Conservation (phyloP, 2,113 vertebrate species). For the Polyodon spathula region DNA sequence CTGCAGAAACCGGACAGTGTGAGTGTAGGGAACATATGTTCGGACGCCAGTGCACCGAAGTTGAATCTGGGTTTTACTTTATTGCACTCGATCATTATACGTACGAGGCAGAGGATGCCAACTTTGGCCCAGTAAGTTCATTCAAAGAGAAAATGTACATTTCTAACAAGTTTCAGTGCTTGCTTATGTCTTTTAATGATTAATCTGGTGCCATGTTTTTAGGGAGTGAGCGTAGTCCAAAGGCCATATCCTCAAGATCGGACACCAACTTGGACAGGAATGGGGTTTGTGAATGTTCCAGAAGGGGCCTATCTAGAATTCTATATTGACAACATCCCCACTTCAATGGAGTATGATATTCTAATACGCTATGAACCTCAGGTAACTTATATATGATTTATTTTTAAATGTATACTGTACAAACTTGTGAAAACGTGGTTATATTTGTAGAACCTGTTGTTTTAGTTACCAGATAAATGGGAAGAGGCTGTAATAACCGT, state of each 20-base stretch:
- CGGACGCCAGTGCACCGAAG: constrained; percentile 80
- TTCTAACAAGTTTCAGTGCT: not conserved
- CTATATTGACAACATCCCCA: constrained; percentile 79
- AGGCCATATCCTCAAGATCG: constrained; percentile 73
- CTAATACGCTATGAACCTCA: constrained; percentile 91
- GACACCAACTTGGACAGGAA: constrained; percentile 85
- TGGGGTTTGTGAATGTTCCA: constrained; percentile 81
- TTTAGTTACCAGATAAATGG: constrained; percentile 87
- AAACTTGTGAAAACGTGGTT: not conserved
- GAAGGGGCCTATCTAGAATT: constrained; percentile 88
- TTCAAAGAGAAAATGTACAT: not conserved
- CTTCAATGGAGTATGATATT: constrained; percentile 92
- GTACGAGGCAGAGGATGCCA: constrained; percentile 84
- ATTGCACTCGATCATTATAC: constrained; percentile 89
- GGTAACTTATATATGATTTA: constrained; percentile 47
- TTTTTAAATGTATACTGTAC: not conserved
- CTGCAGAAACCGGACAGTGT: constrained; percentile 77
- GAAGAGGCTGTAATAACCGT: constrained; percentile 83
- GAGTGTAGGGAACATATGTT: constrained; percentile 80
- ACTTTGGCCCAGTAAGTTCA: constrained; percentile 80
- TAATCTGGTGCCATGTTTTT: constrained; percentile 52
- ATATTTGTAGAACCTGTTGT: constrained; percentile 2
- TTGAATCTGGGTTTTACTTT: constrained; percentile 90
- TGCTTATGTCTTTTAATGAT: constrained; percentile 9
- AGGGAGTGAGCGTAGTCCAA: constrained; percentile 74